Conservation (phyloP, 2,888 invertebrate genomes). For the Hydropsyche betteni region DNA sequence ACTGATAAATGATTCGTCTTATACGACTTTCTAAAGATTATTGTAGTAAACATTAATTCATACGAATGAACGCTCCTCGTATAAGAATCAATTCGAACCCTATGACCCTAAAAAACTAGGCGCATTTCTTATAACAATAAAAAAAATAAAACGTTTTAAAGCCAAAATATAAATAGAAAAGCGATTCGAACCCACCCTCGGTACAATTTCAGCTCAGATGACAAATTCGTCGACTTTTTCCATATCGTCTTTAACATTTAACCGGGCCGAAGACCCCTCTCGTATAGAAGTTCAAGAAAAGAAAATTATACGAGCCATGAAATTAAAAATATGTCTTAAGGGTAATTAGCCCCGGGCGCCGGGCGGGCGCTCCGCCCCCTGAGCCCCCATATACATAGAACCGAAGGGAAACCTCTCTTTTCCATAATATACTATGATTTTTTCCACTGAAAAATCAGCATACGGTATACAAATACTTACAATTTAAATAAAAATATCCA, state of each 20-base stretch:
- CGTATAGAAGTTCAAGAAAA: slow-evolving; percentile 46
- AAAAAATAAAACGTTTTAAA: neutral
- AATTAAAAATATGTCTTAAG: slow-evolving; percentile 71
- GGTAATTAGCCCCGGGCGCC: slow-evolving; percentile 68
- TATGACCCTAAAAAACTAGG: neutral
- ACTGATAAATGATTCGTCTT: slow-evolving; percentile 38
- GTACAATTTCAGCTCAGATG: neutral
- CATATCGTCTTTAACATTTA: slow-evolving; percentile 34
- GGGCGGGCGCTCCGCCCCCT: slow-evolving; percentile 64
- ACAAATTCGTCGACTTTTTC: slow-evolving; percentile 11
- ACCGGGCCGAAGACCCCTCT: slow-evolving; percentile 28
- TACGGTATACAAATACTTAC: too few relatives aligned
- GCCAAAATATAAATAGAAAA: too few relatives aligned
- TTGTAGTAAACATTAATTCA: too few relatives aligned
- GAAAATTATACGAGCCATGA: slow-evolving; percentile 62
- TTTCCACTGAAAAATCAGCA: too few relatives aligned
- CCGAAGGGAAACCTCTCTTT: slow-evolving; percentile 30
- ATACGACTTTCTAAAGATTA: too few relatives aligned
- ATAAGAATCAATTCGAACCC: neutral
- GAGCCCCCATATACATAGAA: slow-evolving; percentile 57
- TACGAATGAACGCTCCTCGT: neutral
- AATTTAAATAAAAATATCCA: too few relatives aligned
- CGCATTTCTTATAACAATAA: neutral
- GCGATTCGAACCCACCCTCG: too few relatives aligned
- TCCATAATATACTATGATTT: slow-evolving; percentile 22